These are phyloP conservation scores for Chionodraco myersi DNA, from an alignment of 2,113 vertebrate genomes.

Conservation along the genomic window DNA sequence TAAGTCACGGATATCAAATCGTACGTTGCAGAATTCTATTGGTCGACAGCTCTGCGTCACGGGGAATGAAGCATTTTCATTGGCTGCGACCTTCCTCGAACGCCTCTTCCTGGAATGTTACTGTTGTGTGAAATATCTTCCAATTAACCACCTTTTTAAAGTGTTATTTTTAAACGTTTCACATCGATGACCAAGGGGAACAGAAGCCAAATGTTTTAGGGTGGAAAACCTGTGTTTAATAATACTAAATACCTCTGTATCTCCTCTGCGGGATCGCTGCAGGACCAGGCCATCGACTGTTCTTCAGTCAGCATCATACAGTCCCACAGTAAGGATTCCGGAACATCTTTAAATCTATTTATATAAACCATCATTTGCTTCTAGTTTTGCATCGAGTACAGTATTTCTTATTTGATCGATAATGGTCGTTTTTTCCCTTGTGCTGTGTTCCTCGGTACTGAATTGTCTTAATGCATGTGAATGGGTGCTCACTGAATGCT, in stretches of 20 bases:
- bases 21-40: constrained; percentile 64
- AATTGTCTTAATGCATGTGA: neutral
- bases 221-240: neutral
- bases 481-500: neutral
- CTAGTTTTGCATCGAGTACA: neutral
- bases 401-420: neutral
- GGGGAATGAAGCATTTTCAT: constrained; percentile 19
- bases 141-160: constrained; percentile 25
- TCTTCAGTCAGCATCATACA: constrained; percentile 47
- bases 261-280: constrained; percentile 39
- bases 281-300: constrained; percentile 62
- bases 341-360: neutral
- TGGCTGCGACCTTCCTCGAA: constrained; percentile 36
- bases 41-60: constrained; percentile 26
- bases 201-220: neutral
- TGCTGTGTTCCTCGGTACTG: constrained; percentile 29
- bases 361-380: no score
- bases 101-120: neutral
- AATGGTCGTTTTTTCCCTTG: neutral
- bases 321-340: constrained; percentile 56
- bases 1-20: neutral
- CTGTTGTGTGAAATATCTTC: constrained; percentile 28
- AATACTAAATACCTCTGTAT: neutral
- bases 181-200: neutral
- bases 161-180: neutral